Conservation (phyloP, 2,888 invertebrate genomes). For the Drosophila atroscutellata region DNA sequence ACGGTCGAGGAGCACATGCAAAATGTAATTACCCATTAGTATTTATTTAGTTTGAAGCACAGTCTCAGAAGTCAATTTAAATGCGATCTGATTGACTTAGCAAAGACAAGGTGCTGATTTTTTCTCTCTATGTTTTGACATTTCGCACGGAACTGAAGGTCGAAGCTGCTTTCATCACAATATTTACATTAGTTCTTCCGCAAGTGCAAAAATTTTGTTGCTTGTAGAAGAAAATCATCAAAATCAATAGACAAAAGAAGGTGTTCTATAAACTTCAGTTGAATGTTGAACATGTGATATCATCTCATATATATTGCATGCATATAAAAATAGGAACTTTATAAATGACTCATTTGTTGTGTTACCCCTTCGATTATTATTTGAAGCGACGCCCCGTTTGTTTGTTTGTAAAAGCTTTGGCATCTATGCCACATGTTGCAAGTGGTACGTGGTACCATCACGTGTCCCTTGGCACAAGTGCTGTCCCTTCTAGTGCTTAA, state of each 20-base stretch:
- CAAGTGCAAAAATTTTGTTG: constrained; percentile 4
- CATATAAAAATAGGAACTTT: constrained; percentile 12
- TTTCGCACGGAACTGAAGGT: constrained; percentile 54
- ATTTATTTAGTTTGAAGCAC: not conserved
- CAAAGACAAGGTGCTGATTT: constrained; percentile 14
- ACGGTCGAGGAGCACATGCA: constrained; percentile 78
- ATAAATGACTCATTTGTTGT: constrained; percentile 39
- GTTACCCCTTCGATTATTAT: not conserved
- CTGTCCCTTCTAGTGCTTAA: not conserved
- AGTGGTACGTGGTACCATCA: constrained; percentile 7
- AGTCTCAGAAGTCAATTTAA: not conserved
- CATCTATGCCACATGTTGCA: constrained; percentile 45
- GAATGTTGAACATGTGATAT: constrained; percentile 20
- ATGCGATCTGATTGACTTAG: constrained; percentile 20
- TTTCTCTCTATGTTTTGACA: constrained; percentile 47
- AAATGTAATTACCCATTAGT: constrained; percentile 72
- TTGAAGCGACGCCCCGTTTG: not conserved
- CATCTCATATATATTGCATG: constrained; percentile 4
- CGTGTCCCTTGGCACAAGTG: constrained; percentile 15
- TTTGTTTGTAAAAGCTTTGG: constrained; percentile 36
- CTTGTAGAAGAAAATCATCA: constrained; percentile 17
- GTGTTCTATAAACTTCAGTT: not conserved
- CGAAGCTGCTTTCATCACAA: constrained; percentile 40
- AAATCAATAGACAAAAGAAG: constrained; percentile 30
- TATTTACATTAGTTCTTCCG: constrained; percentile 21